Evolutionary conservation across 35 echinoderm and acorn worm genomes (phyloP).

Genomic region (Apostichopus californicus): DNA sequence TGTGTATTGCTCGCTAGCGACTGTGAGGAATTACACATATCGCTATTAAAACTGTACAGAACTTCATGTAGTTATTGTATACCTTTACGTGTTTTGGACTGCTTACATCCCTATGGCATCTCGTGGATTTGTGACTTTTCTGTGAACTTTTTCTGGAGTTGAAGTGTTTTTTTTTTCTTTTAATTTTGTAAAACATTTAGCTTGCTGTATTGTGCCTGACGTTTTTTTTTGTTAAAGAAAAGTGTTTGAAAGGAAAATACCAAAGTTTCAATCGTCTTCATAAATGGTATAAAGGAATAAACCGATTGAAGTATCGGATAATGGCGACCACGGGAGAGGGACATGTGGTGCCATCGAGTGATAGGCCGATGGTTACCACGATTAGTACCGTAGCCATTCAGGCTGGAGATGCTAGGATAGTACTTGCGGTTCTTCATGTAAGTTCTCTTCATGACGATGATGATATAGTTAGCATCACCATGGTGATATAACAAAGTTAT

Average conservation of each 20-base stretch:
- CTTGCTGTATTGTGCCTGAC: background rate
- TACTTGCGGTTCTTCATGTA: conserved; percentile 92
- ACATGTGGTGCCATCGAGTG: background rate
- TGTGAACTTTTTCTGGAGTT: background rate
- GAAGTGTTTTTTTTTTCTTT: background rate
- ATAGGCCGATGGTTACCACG: conserved; percentile 66
- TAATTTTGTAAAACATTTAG: background rate
- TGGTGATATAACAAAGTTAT: background rate
- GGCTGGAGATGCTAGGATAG: conserved; percentile 86
- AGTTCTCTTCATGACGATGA: conserved; percentile 42
- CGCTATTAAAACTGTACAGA: background rate
- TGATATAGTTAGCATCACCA: background rate
- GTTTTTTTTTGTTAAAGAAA: background rate
- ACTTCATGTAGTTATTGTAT: conserved; percentile 13
- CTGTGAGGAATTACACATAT: conserved; percentile 1
- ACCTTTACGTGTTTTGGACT: conserved; percentile 37
- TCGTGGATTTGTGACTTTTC: background rate
- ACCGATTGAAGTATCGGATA: background rate
- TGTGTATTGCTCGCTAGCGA: conserved; percentile 14
- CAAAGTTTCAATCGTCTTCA: background rate
- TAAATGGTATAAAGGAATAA: conserved; percentile 7
- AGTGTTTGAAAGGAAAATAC: background rate
- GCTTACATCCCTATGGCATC: conserved; percentile 54
- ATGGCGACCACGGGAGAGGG: conserved; percentile 38
- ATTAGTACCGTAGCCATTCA: conserved; percentile 93